A percentile compares a stretch with the other conserved stretches of the same genome.
Conservation (phyloP, 2,113 vertebrate species). For the Falcunculus frontatus region DNA sequence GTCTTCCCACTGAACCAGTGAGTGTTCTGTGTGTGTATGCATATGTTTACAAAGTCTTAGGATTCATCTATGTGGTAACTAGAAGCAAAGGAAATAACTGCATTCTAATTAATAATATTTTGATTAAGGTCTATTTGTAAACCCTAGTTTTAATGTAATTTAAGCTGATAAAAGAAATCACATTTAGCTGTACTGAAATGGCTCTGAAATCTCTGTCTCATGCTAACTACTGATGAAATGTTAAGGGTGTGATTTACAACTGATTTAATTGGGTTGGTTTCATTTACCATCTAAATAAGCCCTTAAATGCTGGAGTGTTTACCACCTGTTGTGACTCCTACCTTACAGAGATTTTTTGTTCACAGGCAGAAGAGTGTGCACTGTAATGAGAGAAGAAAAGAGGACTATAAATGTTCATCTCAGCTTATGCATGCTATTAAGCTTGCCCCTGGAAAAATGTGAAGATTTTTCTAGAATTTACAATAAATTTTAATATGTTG, state of each 20-base stretch:
- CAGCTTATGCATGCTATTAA: not conserved
- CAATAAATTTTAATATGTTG: not conserved
- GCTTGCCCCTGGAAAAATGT: not conserved
- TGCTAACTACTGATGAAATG: conserved; percentile 30
- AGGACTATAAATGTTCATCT: not conserved
- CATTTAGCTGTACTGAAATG: conserved; percentile 31
- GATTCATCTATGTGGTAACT: conserved; percentile 12
- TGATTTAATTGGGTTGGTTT: conserved; percentile 56
- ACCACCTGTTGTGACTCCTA: conserved; percentile 59
- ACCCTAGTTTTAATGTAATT: conserved; percentile 24
- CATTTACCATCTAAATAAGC: conserved; percentile 58
- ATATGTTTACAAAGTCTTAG: conserved; percentile 24
- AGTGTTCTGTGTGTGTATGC: not conserved
- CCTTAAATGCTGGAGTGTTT: conserved; percentile 52
- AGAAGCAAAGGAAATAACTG: conserved; percentile 25
- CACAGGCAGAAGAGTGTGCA: not conserved
- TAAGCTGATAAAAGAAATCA: conserved; percentile 31
- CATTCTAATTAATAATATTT: conserved; percentile 53
- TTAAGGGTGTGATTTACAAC: conserved; percentile 52
- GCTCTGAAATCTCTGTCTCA: conserved; percentile 17
- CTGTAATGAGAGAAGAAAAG: not conserved
- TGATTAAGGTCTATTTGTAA: conserved; percentile 38
- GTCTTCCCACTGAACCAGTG: conserved; percentile 17
- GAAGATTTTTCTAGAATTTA: not conserved
- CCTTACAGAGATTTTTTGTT: conserved; percentile 40